A percentile compares a stretch with the other conserved stretches of the same genome.
Evolutionary conservation across 92 coral and sea anemone genomes (phyloP).

Genomic region (Paramuricea clavata): DNA sequence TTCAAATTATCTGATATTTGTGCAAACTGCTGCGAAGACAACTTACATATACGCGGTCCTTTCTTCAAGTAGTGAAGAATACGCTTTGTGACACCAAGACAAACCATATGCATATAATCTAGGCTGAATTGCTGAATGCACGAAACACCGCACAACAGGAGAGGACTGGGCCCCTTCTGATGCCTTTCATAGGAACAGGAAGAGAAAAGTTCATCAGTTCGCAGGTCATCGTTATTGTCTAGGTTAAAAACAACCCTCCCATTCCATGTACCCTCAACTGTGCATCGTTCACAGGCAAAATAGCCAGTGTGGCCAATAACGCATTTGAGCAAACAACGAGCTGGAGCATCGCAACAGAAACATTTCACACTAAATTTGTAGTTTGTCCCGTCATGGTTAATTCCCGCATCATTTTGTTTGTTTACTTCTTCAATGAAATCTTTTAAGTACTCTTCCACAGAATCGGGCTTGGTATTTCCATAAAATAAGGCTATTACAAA

Average conservation of each 20-base stretch:
- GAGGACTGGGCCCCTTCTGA: background rate
- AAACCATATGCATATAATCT: background rate
- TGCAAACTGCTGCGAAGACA: background rate
- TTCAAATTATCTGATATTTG: background rate
- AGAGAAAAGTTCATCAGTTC: background rate
- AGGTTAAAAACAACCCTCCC: constrained; percentile 5
- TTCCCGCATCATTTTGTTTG: background rate
- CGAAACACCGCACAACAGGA: background rate
- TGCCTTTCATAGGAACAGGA: background rate
- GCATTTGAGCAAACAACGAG: constrained; percentile 11
- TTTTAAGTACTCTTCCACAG: background rate
- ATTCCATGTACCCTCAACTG: background rate
- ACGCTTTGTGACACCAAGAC: too few relatives aligned
- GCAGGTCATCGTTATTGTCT: background rate
- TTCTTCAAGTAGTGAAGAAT: background rate
- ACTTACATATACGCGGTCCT: background rate
- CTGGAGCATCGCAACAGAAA: constrained; percentile 12
- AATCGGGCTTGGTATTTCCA: background rate
- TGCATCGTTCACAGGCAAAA: constrained; percentile 2
- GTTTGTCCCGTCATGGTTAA: background rate
- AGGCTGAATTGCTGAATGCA: background rate
- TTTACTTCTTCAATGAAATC: background rate
- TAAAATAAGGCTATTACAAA: constrained; percentile 5
- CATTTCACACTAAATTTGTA: background rate
- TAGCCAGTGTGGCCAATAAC: background rate